A percentile compares a stretch with the other conserved stretches of the same genome.
Evolutionary conservation across 2,888 invertebrate species (phyloP).

Genomic region (Steinernema carpocapsae): DNA sequence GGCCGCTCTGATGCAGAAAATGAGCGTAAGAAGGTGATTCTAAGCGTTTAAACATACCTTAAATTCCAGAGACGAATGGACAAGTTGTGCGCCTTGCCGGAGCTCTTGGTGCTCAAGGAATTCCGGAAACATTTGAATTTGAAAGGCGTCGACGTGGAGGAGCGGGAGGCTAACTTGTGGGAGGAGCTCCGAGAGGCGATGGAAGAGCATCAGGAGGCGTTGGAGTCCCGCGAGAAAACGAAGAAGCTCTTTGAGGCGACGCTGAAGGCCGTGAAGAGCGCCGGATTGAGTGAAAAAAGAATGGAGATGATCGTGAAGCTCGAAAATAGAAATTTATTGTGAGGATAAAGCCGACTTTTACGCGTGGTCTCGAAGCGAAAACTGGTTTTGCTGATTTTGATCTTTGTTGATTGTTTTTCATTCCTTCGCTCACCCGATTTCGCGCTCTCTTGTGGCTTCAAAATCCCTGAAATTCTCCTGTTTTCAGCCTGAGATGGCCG

Average conservation of each 20-base stretch:
- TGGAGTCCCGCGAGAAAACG: background rate
- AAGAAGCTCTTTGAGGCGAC: background rate
- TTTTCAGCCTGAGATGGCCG: too few species aligned
- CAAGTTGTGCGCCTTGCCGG: background rate
- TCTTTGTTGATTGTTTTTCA: too few species aligned
- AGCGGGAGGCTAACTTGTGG: background rate
- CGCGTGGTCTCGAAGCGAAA: too few species aligned
- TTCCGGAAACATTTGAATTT: background rate
- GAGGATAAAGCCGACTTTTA: background rate
- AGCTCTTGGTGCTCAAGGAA: background rate
- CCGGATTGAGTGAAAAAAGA: background rate
- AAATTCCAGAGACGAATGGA: background rate
- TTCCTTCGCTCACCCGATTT: too few species aligned
- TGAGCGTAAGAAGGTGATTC: background rate
- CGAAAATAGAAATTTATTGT: background rate
- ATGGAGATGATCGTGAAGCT: background rate
- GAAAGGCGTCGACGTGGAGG: background rate
- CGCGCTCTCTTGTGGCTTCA: too few species aligned
- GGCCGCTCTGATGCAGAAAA: background rate
- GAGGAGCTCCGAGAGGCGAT: background rate
- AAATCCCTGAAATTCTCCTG: too few species aligned
- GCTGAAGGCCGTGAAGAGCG: background rate
- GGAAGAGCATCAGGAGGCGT: background rate
- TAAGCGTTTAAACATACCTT: background rate
- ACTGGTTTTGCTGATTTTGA: too few species aligned